phyloP scores from a whole-genome alignment of 1,140 invertebrate species.

The Diuraphis noxia region DNA sequence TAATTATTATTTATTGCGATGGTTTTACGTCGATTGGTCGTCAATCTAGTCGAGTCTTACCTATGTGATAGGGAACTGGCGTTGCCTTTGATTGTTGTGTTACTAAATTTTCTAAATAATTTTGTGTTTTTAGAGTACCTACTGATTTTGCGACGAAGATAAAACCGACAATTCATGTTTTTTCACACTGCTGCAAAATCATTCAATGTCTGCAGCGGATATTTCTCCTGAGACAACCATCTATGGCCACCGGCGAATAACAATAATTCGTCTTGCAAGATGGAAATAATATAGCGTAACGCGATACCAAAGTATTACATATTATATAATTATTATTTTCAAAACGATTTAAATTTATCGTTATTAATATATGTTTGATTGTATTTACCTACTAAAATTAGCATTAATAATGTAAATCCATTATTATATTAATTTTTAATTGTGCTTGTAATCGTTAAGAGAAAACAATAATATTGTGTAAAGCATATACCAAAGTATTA shows the following conservation, averaged over 20 bases:
- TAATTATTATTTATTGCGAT: not conserved
- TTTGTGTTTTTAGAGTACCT: not conserved
- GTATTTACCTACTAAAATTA: slow-evolving; percentile 41
- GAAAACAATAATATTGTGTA: not conserved
- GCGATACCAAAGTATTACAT: slow-evolving; percentile 26
- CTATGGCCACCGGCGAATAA: not conserved
- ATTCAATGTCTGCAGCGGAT: not conserved
- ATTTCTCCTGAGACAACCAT: not conserved
- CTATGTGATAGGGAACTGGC: not conserved
- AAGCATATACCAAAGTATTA: slow-evolving; percentile 50
- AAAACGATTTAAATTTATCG: not conserved
- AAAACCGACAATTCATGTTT: not conserved
- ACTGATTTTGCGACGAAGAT: not conserved
- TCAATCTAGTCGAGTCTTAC: not conserved
- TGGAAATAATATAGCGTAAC: slow-evolving; percentile 10
- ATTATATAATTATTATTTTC: not conserved
- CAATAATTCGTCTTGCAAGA: not conserved
- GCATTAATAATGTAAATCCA: not conserved
- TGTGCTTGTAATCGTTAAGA: slow-evolving; percentile 5
- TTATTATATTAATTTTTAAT: slow-evolving; percentile 39
- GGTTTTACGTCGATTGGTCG: not conserved
- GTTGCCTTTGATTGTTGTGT: not conserved
- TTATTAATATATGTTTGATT: slow-evolving; percentile 7
- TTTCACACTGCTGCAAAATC: not conserved
- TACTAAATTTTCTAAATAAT: not conserved